A percentile compares a stretch with the other conserved stretches of the same genome.
Conservation (phyloP, 2,113 vertebrate genomes). For the Syngnathus typhle region DNA sequence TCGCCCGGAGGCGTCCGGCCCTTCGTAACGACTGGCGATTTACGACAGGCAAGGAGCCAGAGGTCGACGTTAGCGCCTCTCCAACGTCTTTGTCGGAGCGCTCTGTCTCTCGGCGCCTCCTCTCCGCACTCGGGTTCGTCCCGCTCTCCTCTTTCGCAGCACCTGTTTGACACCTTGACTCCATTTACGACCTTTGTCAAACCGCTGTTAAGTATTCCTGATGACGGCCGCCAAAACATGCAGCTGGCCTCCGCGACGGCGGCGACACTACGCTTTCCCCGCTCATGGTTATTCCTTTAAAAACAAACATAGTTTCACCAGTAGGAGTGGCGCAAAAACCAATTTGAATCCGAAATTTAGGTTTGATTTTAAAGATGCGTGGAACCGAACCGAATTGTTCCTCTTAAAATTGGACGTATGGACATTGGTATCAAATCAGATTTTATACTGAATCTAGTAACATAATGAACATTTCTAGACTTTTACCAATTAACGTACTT, state of each 20-base stretch:
- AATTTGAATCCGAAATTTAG: too few species aligned
- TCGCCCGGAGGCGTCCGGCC: background rate
- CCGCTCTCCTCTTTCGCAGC: constrained; percentile 37
- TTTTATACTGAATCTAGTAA: background rate
- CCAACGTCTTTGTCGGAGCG: constrained; percentile 47
- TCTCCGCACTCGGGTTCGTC: constrained; percentile 15
- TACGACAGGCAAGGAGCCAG: constrained; percentile 62
- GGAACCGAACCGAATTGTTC: too few species aligned
- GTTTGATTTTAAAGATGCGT: too few species aligned
- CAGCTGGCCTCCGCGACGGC: constrained; percentile 31
- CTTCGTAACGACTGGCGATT: constrained; percentile 44
- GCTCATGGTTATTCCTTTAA: constrained; percentile 1
- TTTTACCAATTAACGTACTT: too few species aligned
- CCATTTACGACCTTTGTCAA: constrained; percentile 58
- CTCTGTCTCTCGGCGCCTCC: constrained; percentile 19
- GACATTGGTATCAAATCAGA: too few species aligned
- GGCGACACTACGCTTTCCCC: constrained; percentile 18
- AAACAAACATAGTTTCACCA: background rate
- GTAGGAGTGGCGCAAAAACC: background rate
- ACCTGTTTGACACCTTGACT: constrained; percentile 74
- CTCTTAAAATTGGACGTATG: too few species aligned
- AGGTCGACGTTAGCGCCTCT: constrained; percentile 58
- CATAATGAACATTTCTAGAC: too few species aligned
- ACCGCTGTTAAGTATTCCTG: constrained; percentile 64
- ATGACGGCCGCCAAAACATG: constrained; percentile 47